A percentile compares a stretch with the other conserved stretches of the same genome.
Evolutionary conservation across 2,113 vertebrate species (phyloP).

Genomic region (Carassius auratus): DNA sequence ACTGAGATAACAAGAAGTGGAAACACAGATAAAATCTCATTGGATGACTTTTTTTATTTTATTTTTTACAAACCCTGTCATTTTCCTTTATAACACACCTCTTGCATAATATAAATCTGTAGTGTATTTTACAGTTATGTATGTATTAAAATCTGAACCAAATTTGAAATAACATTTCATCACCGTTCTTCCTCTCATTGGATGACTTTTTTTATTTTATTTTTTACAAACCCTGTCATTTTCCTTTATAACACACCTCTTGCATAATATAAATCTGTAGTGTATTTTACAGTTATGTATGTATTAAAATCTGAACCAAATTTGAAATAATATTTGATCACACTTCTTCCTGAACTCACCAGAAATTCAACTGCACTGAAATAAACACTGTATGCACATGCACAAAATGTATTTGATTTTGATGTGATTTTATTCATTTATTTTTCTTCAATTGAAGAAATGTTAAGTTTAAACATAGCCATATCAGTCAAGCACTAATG

Average conservation of each 20-base stretch:
- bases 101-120: background rate
- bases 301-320: too few species aligned
- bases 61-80: background rate
- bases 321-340: background rate
- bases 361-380: background rate
- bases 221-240: background rate
- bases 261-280: background rate
- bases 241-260: background rate
- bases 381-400: background rate
- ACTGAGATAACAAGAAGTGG: conserved; percentile 4
- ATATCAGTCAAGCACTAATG: background rate
- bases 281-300: background rate
- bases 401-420: background rate
- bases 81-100: background rate
- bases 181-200: background rate
- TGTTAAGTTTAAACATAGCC: too few species aligned
- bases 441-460: too few species aligned
- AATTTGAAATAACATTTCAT: background rate
- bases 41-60: background rate
- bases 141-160: too few species aligned
- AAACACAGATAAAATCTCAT: background rate
- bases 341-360: background rate
- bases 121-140: background rate
- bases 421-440: background rate
- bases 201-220: background rate